Evolutionary conservation across 2,888 invertebrate genomes (phyloP), one percentile per base, ranked within the genome.

Genomic region (Teinopalpus imperialis): DNA sequence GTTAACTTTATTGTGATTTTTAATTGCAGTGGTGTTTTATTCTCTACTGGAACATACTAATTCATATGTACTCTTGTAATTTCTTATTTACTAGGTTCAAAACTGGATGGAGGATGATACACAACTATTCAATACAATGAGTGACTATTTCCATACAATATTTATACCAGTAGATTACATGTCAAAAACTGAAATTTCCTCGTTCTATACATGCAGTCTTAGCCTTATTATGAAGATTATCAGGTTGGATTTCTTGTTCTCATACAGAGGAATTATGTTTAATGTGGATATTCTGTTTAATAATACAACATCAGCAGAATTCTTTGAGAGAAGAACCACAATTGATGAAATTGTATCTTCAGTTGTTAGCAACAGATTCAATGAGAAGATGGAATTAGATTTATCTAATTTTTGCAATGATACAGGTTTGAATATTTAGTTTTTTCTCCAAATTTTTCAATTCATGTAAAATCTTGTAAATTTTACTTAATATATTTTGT

Each of bases 211-310:
- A 8, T 75, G 69, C 41, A 85, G 69, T 41, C 54, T 87, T 0
- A 61, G 49, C 13, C 54, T 86, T 2, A 54, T 88, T 18, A 23
- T 67, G 5, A 80, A 81, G 47, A 67, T 85, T 1, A 64, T 82
- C 18, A 78, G 74, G 53, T 54, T 69, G 7, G 85, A 86, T 44
- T 88, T 85, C 42, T 69, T 83, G 64, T 83, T 87, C 46, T 77
- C 79, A 0, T 74, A 69, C 30, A 58, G 69, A 45, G 68, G 75
- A 21, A 78, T 61, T 32, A 82, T 83, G 82, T 80, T 61, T 20
- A 80, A 68, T 49, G 51, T 87, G 27, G 81, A 86, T 32, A 57
- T 88, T 21, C 48, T 86, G 3, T 77, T 85, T 32, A 78, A 85
- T 58, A 80, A 83, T 39, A 82, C 74, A 49, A 66, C 54, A 2